Conservation (phyloP, 2,797 vertebrate species). For the Pteropus rufus region DNA sequence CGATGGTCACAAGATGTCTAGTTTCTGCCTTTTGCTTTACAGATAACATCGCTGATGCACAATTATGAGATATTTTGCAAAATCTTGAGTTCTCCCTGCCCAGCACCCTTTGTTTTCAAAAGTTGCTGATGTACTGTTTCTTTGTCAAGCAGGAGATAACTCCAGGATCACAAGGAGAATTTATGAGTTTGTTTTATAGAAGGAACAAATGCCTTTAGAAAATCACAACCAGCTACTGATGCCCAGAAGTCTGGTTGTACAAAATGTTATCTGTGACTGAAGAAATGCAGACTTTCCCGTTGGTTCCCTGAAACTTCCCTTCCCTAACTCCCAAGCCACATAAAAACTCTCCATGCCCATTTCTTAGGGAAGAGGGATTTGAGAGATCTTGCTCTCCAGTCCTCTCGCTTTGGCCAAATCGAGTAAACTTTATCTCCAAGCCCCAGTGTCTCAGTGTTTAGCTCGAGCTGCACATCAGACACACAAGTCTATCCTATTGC, state of each 20-base stretch:
- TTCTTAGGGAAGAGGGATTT: neutral
- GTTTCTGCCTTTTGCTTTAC: neutral
- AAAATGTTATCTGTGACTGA: neutral
- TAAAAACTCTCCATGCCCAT: neutral
- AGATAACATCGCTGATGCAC: neutral
- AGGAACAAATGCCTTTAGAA: neutral
- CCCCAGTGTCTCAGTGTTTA: neutral
- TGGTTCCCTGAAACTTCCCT: neutral
- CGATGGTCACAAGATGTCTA: neutral
- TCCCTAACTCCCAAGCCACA: neutral
- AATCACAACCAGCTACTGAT: neutral
- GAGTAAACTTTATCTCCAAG: neutral
- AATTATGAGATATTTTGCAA: neutral
- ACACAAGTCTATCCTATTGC: neutral
- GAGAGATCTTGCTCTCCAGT: neutral
- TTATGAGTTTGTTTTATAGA: neutral
- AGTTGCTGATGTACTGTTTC: neutral
- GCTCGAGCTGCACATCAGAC: neutral
- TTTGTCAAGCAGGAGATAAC: neutral
- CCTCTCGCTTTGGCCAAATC: neutral
- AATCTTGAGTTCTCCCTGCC: neutral
- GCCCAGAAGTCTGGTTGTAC: neutral
- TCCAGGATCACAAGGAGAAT: neutral
- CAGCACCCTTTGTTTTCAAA: neutral
- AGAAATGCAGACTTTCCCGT: neutral